Percentiles rank a stretch among this genome's conserved stretches.
These are phyloP conservation scores for Griposia aprilina DNA, from an alignment of 2,888 invertebrate species.

Conservation along the genomic window DNA sequence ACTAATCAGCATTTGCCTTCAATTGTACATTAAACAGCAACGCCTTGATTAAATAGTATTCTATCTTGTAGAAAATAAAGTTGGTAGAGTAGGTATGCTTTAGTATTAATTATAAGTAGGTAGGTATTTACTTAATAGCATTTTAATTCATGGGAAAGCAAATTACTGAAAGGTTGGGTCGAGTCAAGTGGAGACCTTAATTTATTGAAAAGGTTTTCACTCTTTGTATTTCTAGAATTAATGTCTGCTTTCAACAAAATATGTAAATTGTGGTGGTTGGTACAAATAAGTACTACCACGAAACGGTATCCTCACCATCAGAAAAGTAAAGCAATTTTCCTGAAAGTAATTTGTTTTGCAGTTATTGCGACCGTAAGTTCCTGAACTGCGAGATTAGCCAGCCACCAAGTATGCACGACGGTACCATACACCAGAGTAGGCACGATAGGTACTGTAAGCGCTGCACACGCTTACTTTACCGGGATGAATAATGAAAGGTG, in stretches of 20 bases:
- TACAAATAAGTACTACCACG: slow-evolving; percentile 2
- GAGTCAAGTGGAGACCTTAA: not conserved
- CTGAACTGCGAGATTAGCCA: not conserved
- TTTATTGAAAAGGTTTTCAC: not conserved
- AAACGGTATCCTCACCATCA: not conserved
- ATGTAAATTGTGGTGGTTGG: not conserved
- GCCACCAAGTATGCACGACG: not conserved
- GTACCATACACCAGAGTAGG: not conserved
- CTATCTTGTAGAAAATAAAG: not conserved
- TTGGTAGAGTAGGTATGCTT: not conserved
- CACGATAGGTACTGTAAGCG: no score
- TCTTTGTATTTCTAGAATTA: not conserved
- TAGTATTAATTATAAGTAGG: not conserved
- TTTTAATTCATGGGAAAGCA: not conserved
- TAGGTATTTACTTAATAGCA: not conserved
- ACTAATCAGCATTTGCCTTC: not conserved
- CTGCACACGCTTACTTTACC: no score
- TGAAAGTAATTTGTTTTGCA: slow-evolving; percentile 12
- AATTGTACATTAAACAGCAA: not conserved
- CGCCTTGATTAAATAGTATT: not conserved
- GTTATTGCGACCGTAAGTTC: not conserved
- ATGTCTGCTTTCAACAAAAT: not conserved
- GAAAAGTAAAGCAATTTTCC: not conserved
- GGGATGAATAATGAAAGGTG: no score
- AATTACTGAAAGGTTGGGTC: not conserved